phyloP scores from a whole-genome alignment of 2,797 vertebrate species.

The Vireo griseus region DNA sequence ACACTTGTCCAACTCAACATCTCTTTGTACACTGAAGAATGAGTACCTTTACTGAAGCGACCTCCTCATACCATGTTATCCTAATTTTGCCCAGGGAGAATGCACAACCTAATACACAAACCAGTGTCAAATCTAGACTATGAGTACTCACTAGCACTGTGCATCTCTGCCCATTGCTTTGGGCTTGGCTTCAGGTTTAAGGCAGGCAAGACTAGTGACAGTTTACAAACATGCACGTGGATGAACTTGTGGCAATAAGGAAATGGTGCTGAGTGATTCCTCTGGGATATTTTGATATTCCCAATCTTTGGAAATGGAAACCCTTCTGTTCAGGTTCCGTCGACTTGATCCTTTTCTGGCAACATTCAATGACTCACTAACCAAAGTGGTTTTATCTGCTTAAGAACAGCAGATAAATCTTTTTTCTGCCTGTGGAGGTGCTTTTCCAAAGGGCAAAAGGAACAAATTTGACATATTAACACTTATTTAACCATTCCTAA shows the following conservation, averaged over 20 bases:
- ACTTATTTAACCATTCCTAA: neutral
- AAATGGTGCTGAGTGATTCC: neutral
- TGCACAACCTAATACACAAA: neutral
- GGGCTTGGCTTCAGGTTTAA: neutral
- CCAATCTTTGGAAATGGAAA: neutral
- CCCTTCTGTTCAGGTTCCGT: neutral
- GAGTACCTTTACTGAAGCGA: neutral
- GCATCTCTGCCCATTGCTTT: neutral
- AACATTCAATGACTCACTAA: neutral
- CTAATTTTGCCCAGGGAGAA: neutral
- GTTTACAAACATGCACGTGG: neutral
- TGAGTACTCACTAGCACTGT: neutral
- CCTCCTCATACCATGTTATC: neutral
- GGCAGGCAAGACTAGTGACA: neutral
- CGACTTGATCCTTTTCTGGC: neutral
- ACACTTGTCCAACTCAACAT: neutral
- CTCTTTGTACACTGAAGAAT: neutral
- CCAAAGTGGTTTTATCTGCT: neutral
- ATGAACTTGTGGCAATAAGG: neutral
- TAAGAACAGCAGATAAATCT: neutral
- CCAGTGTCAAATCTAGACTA: neutral
- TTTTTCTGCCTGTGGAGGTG: neutral
- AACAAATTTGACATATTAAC: neutral
- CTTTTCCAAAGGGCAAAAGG: neutral
- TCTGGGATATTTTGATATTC: neutral